Conservation (phyloP, 2,797 vertebrate genomes). For the Gorsachius magnificus region DNA sequence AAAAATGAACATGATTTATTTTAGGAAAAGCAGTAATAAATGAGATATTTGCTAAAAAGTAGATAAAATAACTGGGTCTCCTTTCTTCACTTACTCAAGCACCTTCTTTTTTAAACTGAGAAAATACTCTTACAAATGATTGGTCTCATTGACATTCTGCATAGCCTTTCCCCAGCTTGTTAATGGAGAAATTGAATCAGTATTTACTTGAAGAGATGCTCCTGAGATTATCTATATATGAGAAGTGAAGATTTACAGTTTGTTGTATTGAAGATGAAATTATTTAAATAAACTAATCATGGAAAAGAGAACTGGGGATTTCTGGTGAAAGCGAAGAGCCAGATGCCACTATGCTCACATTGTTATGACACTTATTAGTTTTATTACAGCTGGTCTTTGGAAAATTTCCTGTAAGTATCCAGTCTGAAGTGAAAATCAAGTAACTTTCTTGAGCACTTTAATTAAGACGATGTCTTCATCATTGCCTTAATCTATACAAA, state of each 20-base stretch:
- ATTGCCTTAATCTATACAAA: background rate
- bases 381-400: background rate
- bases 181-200: background rate
- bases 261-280: background rate
- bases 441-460: background rate
- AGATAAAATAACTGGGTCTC: background rate
- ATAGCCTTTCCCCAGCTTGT: background rate
- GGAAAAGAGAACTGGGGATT: background rate
- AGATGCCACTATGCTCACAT: background rate
- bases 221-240: background rate
- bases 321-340: background rate
- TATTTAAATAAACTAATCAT: background rate
- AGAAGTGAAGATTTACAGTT: background rate
- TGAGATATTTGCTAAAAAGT: background rate
- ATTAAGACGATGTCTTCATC: background rate
- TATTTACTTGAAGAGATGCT: background rate
- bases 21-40: background rate
- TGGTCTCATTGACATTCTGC: background rate
- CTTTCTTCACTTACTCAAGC: background rate
- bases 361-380: background rate
- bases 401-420: background rate
- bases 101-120: background rate
- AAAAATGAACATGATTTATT: background rate
- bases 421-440: background rate
- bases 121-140: background rate